phyloP scores from a whole-genome alignment of 2,888 invertebrate genomes.

The Chesias legatella region DNA sequence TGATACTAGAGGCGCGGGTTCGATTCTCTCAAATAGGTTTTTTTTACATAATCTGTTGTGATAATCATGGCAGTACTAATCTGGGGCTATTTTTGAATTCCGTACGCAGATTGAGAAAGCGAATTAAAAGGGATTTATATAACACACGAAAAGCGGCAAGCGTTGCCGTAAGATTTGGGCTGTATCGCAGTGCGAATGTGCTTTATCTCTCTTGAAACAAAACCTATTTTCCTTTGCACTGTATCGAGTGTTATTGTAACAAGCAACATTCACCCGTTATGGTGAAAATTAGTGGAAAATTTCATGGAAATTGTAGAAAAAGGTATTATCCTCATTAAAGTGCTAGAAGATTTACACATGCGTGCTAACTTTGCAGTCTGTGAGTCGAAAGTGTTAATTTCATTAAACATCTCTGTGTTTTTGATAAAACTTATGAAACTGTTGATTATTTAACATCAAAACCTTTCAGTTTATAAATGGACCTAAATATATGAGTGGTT shows the following conservation, averaged over 20 bases:
- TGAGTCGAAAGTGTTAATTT: slow-evolving; percentile 65
- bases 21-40: slow-evolving; percentile 1
- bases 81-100: slow-evolving; percentile 21
- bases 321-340: slow-evolving; percentile 42
- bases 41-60: too few species aligned
- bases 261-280: slow-evolving; percentile 68
- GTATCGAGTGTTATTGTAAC: slow-evolving; percentile 54
- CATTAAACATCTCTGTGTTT: slow-evolving; percentile 50
- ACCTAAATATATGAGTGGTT: too few species aligned
- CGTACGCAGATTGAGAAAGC: slow-evolving; percentile 59
- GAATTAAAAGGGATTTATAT: slow-evolving; percentile 45
- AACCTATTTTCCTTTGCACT: slow-evolving; percentile 30
- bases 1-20: too few species aligned
- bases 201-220: slow-evolving; percentile 40
- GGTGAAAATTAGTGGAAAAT: slow-evolving; percentile 66
- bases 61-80: too few species aligned
- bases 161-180: slow-evolving; percentile 65
- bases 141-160: slow-evolving; percentile 74
- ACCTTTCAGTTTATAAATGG: too few species aligned
- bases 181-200: slow-evolving; percentile 66
- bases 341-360: slow-evolving; percentile 71
- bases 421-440: slow-evolving; percentile 32
- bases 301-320: slow-evolving; percentile 26
- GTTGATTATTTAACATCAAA: background rate
- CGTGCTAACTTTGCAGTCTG: slow-evolving; percentile 73